A percentile compares a stretch with the other conserved stretches of the same genome.
phyloP scores from a whole-genome alignment of 2,797 vertebrate species.

The Parotocinclus haroldoi region DNA sequence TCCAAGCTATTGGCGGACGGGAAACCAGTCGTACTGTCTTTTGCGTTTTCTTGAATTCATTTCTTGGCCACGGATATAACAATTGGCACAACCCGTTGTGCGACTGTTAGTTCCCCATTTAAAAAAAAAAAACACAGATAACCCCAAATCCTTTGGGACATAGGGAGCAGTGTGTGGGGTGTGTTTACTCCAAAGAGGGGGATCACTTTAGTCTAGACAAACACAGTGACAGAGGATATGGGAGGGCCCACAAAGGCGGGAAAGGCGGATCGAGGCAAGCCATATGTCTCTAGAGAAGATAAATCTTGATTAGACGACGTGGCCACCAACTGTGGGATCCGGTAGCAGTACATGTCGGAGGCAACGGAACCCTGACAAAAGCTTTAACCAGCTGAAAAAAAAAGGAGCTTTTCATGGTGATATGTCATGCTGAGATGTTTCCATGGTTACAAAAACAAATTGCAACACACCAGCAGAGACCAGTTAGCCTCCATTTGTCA shows the following conservation, averaged over 20 bases:
- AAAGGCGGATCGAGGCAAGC: conserved; percentile 38
- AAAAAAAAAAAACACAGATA: conserved; percentile 43
- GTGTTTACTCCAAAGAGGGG: conserved; percentile 26
- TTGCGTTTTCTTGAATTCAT: not conserved
- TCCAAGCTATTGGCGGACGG: not conserved
- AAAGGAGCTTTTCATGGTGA: not conserved
- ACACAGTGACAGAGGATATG: conserved; percentile 30
- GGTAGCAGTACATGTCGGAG: conserved; percentile 21
- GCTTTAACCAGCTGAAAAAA: conserved; percentile 5
- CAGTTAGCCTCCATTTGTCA: too few relatives aligned
- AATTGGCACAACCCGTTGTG: conserved; percentile 21
- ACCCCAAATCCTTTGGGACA: conserved; percentile 44
- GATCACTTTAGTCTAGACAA: conserved; percentile 52
- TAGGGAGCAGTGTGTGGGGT: not conserved
- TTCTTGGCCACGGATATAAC: conserved; percentile 3
- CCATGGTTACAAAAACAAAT: not conserved
- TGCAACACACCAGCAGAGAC: too few relatives aligned
- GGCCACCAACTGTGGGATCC: conserved; percentile 21
- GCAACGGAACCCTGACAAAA: conserved; percentile 1
- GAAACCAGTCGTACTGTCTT: not conserved
- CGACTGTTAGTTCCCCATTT: conserved; percentile 30
- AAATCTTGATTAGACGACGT: conserved; percentile 46
- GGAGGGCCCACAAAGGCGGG: conserved; percentile 19
- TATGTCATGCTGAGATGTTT: not conserved
- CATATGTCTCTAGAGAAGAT: conserved; percentile 48